These are phyloP conservation scores for Patella caerulea DNA, from an alignment of 2,888 invertebrate genomes.

Conservation along the genomic window DNA sequence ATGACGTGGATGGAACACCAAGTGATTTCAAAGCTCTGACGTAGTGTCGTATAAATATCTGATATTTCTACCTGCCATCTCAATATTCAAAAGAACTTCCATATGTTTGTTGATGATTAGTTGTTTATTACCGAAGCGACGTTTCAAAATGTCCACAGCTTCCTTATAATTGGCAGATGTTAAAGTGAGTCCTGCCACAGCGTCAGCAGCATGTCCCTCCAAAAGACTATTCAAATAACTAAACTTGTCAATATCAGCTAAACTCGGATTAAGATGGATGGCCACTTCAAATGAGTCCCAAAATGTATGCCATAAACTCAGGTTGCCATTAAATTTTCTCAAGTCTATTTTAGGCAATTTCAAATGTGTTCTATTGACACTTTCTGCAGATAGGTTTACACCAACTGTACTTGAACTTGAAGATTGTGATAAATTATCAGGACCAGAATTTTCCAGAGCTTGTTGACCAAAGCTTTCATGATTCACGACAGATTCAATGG, in stretches of 20 bases:
- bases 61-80: not conserved
- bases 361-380: not conserved
- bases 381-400: no score
- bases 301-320: no score
- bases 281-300: not conserved
- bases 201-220: not conserved
- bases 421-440: no score
- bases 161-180: not conserved
- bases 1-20: not conserved
- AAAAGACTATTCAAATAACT: not conserved
- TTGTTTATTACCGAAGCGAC: not conserved
- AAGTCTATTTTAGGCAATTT: not conserved
- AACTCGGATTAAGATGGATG: not conserved
- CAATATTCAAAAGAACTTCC: not conserved
- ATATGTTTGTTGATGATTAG: not conserved
- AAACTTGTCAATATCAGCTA: slow-evolving; percentile 1
- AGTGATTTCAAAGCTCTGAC: not conserved
- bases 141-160: not conserved
- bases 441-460: no score
- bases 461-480: no score
- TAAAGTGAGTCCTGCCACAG: not conserved
- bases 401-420: no score
- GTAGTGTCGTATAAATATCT: not conserved
- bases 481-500: no score
- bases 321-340: not conserved